Percentiles rank a stretch among this genome's conserved stretches.
phyloP scores from a whole-genome alignment of 2,888 invertebrate species.

The Aphodius sticticus region DNA sequence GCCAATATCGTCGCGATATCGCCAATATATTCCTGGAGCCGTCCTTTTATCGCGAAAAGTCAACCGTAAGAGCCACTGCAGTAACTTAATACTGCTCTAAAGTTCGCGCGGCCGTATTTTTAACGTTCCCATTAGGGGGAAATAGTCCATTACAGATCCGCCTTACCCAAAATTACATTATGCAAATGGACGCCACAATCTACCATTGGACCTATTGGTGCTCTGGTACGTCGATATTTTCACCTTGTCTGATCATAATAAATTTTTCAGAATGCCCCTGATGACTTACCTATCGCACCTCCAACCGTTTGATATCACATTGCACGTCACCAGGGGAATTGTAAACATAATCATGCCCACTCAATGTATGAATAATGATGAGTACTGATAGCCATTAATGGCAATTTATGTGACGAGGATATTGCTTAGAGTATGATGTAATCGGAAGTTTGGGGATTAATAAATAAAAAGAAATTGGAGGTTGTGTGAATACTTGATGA shows the following conservation, averaged over 20 bases:
- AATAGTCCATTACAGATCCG: slow-evolving; percentile 4
- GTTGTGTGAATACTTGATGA: too few species aligned
- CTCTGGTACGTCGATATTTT: background rate
- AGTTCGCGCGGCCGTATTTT: background rate
- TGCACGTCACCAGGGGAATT: background rate
- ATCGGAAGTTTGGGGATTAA: too few species aligned
- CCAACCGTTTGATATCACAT: background rate
- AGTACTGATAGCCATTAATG: background rate
- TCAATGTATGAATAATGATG: background rate
- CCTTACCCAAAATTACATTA: slow-evolving; percentile 4
- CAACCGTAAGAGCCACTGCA: background rate
- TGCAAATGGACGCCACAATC: background rate
- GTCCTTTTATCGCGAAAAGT: background rate
- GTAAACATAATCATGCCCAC: background rate
- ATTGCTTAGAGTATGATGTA: background rate
- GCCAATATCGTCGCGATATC: background rate
- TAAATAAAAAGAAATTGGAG: too few species aligned
- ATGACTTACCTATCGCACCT: background rate
- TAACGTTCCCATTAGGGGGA: background rate
- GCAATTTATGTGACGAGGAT: background rate
- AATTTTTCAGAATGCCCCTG: background rate
- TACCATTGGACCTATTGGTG: background rate
- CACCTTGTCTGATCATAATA: background rate
- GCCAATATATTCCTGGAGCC: background rate
- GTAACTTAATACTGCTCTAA: background rate